Base-by-base conservation (phyloP, 2,888 invertebrate species). In the Brachyopa scutellaris region DNA sequence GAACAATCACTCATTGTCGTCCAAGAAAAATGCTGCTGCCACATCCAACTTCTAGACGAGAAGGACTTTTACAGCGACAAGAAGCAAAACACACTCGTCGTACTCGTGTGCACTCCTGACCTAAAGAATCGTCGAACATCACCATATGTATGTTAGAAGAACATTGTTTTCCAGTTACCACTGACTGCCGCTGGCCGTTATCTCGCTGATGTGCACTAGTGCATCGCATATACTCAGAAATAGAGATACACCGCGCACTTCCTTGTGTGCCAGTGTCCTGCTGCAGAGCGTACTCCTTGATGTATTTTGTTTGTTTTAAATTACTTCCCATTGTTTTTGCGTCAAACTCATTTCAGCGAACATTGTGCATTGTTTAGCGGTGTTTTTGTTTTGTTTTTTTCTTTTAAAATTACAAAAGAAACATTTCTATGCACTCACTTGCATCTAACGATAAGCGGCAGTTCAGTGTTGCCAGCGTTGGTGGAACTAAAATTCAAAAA, bases 1-100 rank as follows among this genome's bases (percentile, higher is more conserved):
- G n/a, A n/a, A 9, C 21, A 42, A 42, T 42, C 42, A 42, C n/a
- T 42, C 42, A 42, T 42, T 42, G 42, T 42, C n/a, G n/a, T n/a
- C n/a, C 42, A 9, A 42, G 19, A 2, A 2, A 13, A 36, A 7
- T 38, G 7, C 11, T 36, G 1, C 13, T 21, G 21, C 19, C 9
- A 19, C 19, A 40, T 19, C 1, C 4, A 42, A 17, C 42, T 6
- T 2, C 11, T 15, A 8, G 7, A 38, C 13, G 38, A 1, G 9
- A 42, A 19, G 19, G 19, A 19, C 19, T 19, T n/a, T n/a, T n/a
- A 19, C n/a, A 19, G 42, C n/a, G 19, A 19, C 19, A 17, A 8
- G 40, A 21, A 42, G 21, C 42, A 42, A 42, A 21, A n/a, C 19
- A 42, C 19, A 42, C n/a, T n/a, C n/a, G n/a, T n/a, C n/a, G n/a